A percentile compares a stretch with the other conserved stretches of the same genome.
Conservation (phyloP, 2,888 invertebrate genomes). For the Apodemia mormo region DNA sequence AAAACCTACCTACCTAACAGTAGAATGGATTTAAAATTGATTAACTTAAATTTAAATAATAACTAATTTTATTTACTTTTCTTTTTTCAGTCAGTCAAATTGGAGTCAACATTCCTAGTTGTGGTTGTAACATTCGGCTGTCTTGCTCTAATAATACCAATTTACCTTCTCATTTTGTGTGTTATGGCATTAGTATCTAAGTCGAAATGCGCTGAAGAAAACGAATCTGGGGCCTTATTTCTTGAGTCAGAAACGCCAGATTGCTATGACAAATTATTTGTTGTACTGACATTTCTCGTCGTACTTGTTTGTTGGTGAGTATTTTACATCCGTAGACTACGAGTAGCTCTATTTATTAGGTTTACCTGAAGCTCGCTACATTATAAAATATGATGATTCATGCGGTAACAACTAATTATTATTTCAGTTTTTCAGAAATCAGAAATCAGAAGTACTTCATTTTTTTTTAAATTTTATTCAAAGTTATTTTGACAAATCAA, state of each 20-base stretch:
- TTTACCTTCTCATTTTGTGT: conserved; percentile 72
- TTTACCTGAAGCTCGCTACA: too few species aligned
- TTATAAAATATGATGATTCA: too few species aligned
- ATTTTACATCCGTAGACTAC: neutral
- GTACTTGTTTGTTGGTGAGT: conserved; percentile 73
- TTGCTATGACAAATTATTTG: conserved; percentile 65
- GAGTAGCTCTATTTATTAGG: too few species aligned
- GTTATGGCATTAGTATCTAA: conserved; percentile 77
- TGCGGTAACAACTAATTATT: too few species aligned
- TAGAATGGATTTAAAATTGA: too few species aligned
- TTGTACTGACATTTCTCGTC: conserved; percentile 62
- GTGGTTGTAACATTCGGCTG: conserved; percentile 83
- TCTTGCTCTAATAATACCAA: conserved; percentile 84
- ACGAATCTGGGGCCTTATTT: conserved; percentile 68
- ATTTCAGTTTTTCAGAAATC: too few species aligned
- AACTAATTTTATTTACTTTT: too few species aligned
- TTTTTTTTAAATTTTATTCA: too few species aligned
- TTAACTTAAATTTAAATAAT: too few species aligned
- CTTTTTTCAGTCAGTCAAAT: conserved; percentile 84
- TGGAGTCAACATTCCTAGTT: conserved; percentile 86
- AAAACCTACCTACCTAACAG: too few species aligned
- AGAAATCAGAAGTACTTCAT: too few species aligned
- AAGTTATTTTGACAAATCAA: too few species aligned
- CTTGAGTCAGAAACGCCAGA: conserved; percentile 59
- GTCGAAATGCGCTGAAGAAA: conserved; percentile 61